Evolutionary conservation across 2,888 invertebrate species (phyloP).

Genomic region (Dascillus cervinus): DNA sequence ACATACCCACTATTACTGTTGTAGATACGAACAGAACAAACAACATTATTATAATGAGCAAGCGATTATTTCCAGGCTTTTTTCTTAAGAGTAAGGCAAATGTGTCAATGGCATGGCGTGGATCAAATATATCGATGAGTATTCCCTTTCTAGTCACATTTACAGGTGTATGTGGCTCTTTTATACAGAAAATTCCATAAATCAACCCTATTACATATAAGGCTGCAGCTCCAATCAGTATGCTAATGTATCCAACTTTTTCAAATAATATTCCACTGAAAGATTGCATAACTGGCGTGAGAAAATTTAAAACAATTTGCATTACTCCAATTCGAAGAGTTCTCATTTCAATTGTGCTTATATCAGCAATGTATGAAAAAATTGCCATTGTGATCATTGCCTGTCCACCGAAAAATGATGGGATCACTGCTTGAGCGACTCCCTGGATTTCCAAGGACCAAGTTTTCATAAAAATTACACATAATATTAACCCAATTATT

Average conservation of each 20-base stretch:
- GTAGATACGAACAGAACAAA: constrained; percentile 26
- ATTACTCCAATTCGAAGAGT: constrained; percentile 56
- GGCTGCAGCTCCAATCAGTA: constrained; percentile 27
- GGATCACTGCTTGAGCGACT: constrained; percentile 48
- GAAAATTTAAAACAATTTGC: constrained; percentile 33
- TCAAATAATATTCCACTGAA: constrained; percentile 32
- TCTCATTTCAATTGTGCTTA: constrained; percentile 48
- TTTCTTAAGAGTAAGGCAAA: constrained; percentile 30
- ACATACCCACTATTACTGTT: constrained; percentile 27
- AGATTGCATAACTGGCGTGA: constrained; percentile 27
- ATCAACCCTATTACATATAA: constrained; percentile 29
- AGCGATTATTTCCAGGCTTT: constrained; percentile 26
- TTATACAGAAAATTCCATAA: constrained; percentile 34
- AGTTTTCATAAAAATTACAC: constrained; percentile 49
- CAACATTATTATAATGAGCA: constrained; percentile 27
- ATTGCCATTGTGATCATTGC: constrained; percentile 41
- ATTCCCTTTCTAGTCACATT: constrained; percentile 15
- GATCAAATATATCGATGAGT: constrained; percentile 29
- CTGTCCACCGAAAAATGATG: constrained; percentile 52
- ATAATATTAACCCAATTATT: constrained; percentile 45
- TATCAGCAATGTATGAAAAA: constrained; percentile 39
- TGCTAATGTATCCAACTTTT: constrained; percentile 30
- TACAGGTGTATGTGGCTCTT: constrained; percentile 22
- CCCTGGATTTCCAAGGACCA: constrained; percentile 48
- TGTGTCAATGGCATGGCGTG: constrained; percentile 30